Conservation (phyloP, 2,888 invertebrate species). For the Conistra vaccinii region DNA sequence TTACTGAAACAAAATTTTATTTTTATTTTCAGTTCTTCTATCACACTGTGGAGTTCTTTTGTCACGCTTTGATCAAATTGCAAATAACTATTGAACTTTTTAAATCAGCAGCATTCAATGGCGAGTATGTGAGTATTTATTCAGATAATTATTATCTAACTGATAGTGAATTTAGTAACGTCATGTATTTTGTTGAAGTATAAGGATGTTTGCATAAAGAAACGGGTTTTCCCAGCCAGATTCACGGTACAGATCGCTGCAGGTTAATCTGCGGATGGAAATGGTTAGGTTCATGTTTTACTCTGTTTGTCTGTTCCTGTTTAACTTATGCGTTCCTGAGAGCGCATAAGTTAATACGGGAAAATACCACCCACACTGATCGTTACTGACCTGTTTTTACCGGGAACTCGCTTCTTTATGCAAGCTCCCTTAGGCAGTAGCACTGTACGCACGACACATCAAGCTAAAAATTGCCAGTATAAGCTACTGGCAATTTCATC, state of each 20-base stretch:
- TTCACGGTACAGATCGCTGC: not conserved
- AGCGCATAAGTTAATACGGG: not conserved
- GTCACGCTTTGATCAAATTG: conserved; percentile 36
- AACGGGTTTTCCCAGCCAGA: not conserved
- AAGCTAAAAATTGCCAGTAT: not conserved
- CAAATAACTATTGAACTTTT: conserved; percentile 37
- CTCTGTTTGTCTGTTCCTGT: not conserved
- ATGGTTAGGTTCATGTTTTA: not conserved
- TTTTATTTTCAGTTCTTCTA: conserved; percentile 16
- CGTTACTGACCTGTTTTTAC: not conserved
- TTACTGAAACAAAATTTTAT: too few relatives aligned
- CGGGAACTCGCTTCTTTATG: not conserved
- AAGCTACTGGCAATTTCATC: too few relatives aligned
- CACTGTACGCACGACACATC: not conserved
- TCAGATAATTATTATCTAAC: not conserved
- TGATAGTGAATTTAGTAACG: not conserved
- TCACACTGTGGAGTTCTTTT: conserved; percentile 31
- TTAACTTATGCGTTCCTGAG: too few relatives aligned
- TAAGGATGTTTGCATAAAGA: not conserved
- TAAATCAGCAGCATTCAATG: conserved; percentile 4
- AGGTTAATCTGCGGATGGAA: not conserved
- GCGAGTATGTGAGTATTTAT: conserved; percentile 25
- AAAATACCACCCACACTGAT: not conserved
- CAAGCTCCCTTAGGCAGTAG: not conserved
- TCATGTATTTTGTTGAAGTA: not conserved